Base-by-base conservation (phyloP, 1,140 invertebrate species). In the Holcopasites calliopsidis region DNA sequence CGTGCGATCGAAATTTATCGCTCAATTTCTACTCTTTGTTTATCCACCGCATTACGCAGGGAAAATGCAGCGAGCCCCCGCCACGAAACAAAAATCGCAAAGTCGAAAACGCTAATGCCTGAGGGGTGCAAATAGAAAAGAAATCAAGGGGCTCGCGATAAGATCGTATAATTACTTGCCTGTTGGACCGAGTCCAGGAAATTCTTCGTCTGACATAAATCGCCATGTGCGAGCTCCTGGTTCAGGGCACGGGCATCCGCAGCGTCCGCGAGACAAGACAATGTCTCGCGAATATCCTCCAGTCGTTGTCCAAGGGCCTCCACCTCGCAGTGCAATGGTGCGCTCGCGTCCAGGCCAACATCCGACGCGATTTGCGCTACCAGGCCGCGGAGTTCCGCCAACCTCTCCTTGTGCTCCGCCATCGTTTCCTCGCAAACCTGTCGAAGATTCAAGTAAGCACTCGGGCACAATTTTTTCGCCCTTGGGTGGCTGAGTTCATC, bases 391-490 rank as follows among this genome's bases (percentile, higher is more conserved):
- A 97, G 91, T 85, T 96, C 95, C 10, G 93, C 93, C 26, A 96
- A 87, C 57, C 94, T 92, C 75, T 93, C 93, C 79, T 93, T 94
- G 83, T 96, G 94, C 38, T 93, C 93, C 72, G 94, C 95, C 87
- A 96, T 92, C 76, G 94, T 94, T 89, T 96, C 95, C 87, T 96
- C 93, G 87, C 95, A 96, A 88, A 95, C 93, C 95, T 96, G 88
- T 38, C 66, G 80, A 60, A 40, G 64, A 69, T 38, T 44, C 6
- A 38, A 61, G 26, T 3, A 1, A 0, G 28, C 26, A 58, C 26
- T n/a, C 0, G 21, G 1, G 16, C 26, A n/a, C n/a, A n/a, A n/a
- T n/a, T n/a, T n/a, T n/a, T n/a, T n/a, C n/a, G n/a, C n/a, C n/a
- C n/a, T n/a, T n/a, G n/a, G n/a, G n/a, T n/a, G n/a, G n/a, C n/a